Base-by-base conservation (phyloP, 2,113 vertebrate species). In the Trogon surrucura region DNA sequence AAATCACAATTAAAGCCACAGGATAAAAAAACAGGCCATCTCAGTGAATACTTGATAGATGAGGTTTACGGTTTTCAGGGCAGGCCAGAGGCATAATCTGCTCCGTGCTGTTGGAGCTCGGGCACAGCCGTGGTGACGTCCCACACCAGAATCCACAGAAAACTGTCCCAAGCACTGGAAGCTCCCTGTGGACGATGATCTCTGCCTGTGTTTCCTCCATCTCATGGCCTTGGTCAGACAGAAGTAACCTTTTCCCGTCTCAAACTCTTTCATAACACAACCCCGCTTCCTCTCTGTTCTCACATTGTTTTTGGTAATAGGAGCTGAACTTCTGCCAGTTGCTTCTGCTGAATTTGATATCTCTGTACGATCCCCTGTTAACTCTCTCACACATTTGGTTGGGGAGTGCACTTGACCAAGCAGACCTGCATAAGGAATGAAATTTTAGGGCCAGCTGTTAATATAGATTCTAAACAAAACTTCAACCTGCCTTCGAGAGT, bases 1-100 rank as follows among this genome's bases (percentile, higher is more conserved):
- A 92, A 95, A 94, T 93, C 2, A 23, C 73, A 90, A 84, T 86
- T 95, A 93, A 80, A 91, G 91, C 60, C 25, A 19, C 23, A 56
- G 26, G 44, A 27, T 34, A 38, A 56, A 58, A 56, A 78, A 48
- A 2, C 1, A 67, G 41, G 8, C 88, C 4, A 7, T 93, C 50
- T 69, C 29, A 32, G 54, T 57, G 83, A 80, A 51, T 80, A 51
- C 26, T 78, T 87, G 72, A 53, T 79, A n/a, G 38, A 61, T 88
- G 58, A 85, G 70, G 62, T 25, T 80, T 64, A 67, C 71, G 27
- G 23, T 58, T 91, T 93, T 62, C 38, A 36, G 4, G 50, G 32
- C 19, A 4, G 25, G 36, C 69, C 51, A 54, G 25, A 30, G 57
- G 16, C 44, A 15, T 51, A 56, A 62, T 57, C 50, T 58, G 47